Conservation (phyloP, 2,888 invertebrate species). For the Oxycera nigricornis region DNA sequence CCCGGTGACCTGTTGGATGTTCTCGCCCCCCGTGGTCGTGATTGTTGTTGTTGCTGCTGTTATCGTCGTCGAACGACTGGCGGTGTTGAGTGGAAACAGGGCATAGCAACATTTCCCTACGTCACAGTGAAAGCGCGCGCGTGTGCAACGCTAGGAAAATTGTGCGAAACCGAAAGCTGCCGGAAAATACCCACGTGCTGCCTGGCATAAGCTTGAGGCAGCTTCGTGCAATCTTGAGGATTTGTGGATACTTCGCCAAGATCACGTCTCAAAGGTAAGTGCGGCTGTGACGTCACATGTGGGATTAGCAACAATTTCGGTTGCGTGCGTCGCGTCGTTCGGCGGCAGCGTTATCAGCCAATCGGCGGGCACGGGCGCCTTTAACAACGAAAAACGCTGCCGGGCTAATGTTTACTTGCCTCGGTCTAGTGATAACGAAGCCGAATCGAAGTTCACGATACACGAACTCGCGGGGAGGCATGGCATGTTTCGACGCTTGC, state of each 20-base stretch:
- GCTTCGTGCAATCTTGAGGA: not conserved
- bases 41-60: conserved; percentile 3
- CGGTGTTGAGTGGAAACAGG: not conserved
- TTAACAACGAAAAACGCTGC: not conserved
- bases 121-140: conserved; percentile 34
- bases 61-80: not conserved
- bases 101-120: not conserved
- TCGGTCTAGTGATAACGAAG: not conserved
- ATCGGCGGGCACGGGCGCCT: not conserved
- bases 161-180: not conserved
- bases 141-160: not conserved
- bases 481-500: too few relatives aligned
- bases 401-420: not conserved
- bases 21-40: conserved; percentile 9
- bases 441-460: not conserved
- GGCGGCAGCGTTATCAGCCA: not conserved
- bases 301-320: not conserved
- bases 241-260: not conserved
- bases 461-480: too few relatives aligned
- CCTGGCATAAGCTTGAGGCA: not conserved
- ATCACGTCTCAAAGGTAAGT: conserved; percentile 8
- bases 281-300: not conserved
- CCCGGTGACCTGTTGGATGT: not conserved
- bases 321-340: not conserved
- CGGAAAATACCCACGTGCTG: not conserved